Evolutionary conservation across 2,888 invertebrate genomes (phyloP), one percentile per base, ranked within the genome.

Genomic region (Cordilura impudica): DNA sequence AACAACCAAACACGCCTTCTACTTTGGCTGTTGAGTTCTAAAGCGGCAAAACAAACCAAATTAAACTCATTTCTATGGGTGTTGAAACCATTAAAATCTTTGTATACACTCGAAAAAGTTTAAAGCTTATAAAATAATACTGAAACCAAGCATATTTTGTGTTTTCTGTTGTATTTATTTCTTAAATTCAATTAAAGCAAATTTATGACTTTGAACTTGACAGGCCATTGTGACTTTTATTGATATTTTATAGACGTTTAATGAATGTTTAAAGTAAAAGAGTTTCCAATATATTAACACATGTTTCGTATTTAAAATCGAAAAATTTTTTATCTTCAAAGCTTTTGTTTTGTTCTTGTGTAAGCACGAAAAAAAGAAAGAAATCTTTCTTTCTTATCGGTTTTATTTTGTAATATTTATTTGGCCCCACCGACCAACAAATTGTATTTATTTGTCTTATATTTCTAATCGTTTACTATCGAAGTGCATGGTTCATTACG

Each of bases 151-250:
- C n/a, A n/a, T 31, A 29, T 29, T 56, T 35, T 16, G 2, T 47
- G 12, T 63, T 26, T 29, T 16, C 26, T 8, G 45, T 35, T 16
- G n/a, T 43, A 19, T 29, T 39, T 53, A 26, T n/a, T 12, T 26
- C 7, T 23, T 7, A 58, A 53, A 45, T 51, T 70, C 70, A 71
- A 67, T 79, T 72, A 69, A 66, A 72, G 63, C 76, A 73, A 85
- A 86, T 87, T 87, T 86, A 85, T 87, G 83, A 82, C 84, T 86
- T 84, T 85, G 87, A 87, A 86, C 87, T 86, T 86, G 86, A 83
- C 84, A 82, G 82, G 75, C 65, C 45, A 43, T n/a, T 54, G 45
- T 61, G 71, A 53, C 61, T 53, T 71, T 71, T 70, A 70, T 58
- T 16, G 49, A 51, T 26, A 60, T 70, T 67, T 54, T 56, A 67